Conservation (phyloP, 2,888 invertebrate genomes). For the Drosophila leonis region DNA sequence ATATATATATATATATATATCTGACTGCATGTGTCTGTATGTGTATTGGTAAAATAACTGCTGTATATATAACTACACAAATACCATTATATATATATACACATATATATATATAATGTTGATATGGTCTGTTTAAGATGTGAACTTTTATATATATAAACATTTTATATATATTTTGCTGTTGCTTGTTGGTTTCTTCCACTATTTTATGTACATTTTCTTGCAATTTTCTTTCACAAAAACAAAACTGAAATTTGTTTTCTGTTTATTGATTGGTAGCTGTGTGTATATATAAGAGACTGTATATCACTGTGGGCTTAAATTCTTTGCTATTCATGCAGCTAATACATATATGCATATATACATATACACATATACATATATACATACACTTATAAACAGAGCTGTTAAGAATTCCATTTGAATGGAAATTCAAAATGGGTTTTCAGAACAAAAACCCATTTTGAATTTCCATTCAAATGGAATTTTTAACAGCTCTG, state of each 20-base stretch:
- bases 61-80: too few species aligned
- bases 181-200: slow-evolving; percentile 12
- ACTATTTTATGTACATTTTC: slow-evolving; percentile 52
- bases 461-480: too few species aligned
- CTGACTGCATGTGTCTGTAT: too few species aligned
- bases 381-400: too few species aligned
- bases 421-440: too few species aligned
- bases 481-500: too few species aligned
- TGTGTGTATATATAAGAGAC: slow-evolving; percentile 42
- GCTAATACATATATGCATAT: slow-evolving; percentile 27
- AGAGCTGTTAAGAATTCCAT: too few species aligned
- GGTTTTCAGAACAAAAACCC: too few species aligned
- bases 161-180: slow-evolving; percentile 14
- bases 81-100: slow-evolving; percentile 9
- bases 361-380: slow-evolving; percentile 19
- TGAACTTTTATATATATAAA: slow-evolving; percentile 40
- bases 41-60: too few species aligned
- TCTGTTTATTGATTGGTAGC: slow-evolving; percentile 27
- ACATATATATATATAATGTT: slow-evolving; percentile 39
- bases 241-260: slow-evolving; percentile 3
- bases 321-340: slow-evolving; percentile 64
- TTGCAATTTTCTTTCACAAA: slow-evolving; percentile 15
- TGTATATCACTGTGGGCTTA: slow-evolving; percentile 72
- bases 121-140: slow-evolving; percentile 74
- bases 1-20: slow-evolving; percentile 1